Base-by-base conservation (phyloP, 2,113 vertebrate species). In the Anarhynchus alexandrinus region DNA sequence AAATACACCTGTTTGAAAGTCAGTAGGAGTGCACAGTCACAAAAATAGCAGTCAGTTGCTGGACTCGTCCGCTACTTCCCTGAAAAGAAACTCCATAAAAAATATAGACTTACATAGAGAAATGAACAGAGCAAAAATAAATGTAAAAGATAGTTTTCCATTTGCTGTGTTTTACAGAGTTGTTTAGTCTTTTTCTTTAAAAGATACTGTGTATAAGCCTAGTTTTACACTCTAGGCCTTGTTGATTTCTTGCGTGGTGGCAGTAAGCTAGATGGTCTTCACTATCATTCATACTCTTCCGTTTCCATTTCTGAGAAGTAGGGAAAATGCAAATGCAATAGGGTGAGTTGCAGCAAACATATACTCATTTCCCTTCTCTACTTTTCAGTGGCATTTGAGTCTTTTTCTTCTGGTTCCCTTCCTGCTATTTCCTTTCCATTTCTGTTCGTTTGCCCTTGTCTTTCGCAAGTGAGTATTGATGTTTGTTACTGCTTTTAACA, bases 401-500 rank as follows among this genome's bases (percentile, higher is more conserved):
- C 43, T 38, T 72, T 87, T 71, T 67, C 17, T 79, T 84, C 45
- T 80, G 40, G 25, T 70, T 45, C 16, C 8, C 32, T 74, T 64
- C 71, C 43, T 96, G 15, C 21, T 74, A 2, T 87, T 88, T 58
- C 54, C 32, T 90, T 76, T 85, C 66, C 9, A 51, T 82, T 88
- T 20, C 15, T 82, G 14, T 92, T 86, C 36, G 3, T 49, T 29
- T 36, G 15, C 45, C 25, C 78, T 61, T 79, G 38, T 82, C 64
- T 93, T 93, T 88, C n/a, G 18, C 15, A 70, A 30, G 12, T 29
- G 11, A 40, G 26, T 87, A 61, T 87, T 91, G 64, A 32, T 79
- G 61, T 59, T 93, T 88, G 51, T 79, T 65, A 18, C 64, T 79
- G 30, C 84, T 94, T 95, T 89, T 91, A 93, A 91, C 80, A 54